phyloP scores from a whole-genome alignment of 2,888 invertebrate species.

The Leistus spinibarbis region DNA sequence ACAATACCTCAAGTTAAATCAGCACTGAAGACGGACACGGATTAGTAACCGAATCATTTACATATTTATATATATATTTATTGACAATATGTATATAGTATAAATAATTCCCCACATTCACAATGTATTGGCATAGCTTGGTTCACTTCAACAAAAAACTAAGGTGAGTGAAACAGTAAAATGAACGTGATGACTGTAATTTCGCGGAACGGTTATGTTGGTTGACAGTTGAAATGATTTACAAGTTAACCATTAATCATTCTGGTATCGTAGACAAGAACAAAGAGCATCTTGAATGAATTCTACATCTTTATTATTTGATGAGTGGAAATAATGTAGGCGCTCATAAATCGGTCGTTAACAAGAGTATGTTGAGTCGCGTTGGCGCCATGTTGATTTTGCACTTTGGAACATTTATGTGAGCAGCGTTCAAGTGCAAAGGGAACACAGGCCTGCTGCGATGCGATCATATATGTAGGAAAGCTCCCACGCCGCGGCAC shows the following conservation, averaged over 20 bases:
- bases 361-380: no score
- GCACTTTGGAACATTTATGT: slow-evolving; percentile 6
- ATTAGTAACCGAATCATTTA: no score
- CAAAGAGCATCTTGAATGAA: background rate
- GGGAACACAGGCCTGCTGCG: background rate
- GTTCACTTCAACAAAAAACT: no score
- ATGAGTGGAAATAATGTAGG: background rate
- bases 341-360: background rate
- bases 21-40: no score
- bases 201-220: no score
- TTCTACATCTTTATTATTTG: background rate
- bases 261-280: background rate
- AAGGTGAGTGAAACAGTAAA: no score
- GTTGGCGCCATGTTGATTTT: slow-evolving; percentile 6
- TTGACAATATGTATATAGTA: no score
- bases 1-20: no score
- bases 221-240: background rate
- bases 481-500: background rate
- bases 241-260: background rate
- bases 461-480: background rate
- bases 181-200: no score
- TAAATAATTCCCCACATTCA: no score
- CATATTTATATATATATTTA: no score
- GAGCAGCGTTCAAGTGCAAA: background rate
- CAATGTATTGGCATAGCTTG: no score